Evolutionary conservation across 1,140 invertebrate genomes (phyloP), one percentile per base, ranked within the genome.

Genomic region (Apis cerana): DNA sequence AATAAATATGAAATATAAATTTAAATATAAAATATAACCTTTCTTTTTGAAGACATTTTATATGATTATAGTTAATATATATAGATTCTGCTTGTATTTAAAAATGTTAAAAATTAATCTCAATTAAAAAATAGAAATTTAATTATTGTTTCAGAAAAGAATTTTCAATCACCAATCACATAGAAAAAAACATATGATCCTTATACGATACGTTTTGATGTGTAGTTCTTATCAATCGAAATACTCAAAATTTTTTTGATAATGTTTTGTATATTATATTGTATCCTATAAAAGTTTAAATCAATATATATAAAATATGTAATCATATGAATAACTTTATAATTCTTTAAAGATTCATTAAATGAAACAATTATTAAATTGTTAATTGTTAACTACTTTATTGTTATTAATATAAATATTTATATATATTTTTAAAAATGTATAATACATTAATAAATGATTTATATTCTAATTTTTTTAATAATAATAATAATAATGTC

Each of bases 21-120:
- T 48, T n/a, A 50, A 23, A n/a, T 7, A 12, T 11, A 23, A 70
- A 23, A 13, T 77, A 78, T 84, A 68, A 86, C 85, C 78, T 84
- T 84, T 59, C 0, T 1, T 80, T 77, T 87, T 65, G 80, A 64
- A 23, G 75, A 48, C 78, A 87, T 87, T 61, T 61, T 75, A 11
- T 19, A n/a, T 19, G 3, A 59, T 58, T n/a, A 15, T 8, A 43
- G n/a, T 74, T 17, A 58, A 17, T 58, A n/a, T 10, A 1, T 7
- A 15, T 11, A 10, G 2, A 1, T n/a, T 3, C 15, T 52, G 0
- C 13, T 5, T n/a, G 9, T 48, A n/a, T 50, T 5, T 23, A 52
- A 10, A 15, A 59, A 21, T 21, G 9, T 1, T 21, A 21, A 17
- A 54, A 2, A 43, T 21, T 21, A n/a, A 17, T 13, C 10, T 11